Evolutionary conservation across 2,113 vertebrate species (phyloP), one percentile per base, ranked within the genome.

Genomic region (Dryoscopus gambensis): DNA sequence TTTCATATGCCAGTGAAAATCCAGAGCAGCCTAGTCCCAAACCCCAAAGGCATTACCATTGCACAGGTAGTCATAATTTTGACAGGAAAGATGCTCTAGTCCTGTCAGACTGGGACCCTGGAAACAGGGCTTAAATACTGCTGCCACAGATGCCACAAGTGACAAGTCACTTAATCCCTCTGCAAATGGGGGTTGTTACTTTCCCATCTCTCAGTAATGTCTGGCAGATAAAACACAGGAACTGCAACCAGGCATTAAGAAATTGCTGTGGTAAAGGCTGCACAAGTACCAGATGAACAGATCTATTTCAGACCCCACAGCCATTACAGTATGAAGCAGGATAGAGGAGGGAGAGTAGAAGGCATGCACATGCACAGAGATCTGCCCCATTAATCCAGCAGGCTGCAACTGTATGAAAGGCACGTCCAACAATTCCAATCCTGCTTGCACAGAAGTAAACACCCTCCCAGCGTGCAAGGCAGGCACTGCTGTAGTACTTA

Each of bases 391-490:
- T 79, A 92, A 85, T 85, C 67, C 92, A 93, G 79, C 78, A 92
- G 94, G 90, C 82, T 90, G 69, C 78, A 85, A 81, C 71, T 87
- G 87, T 84, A 87, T 78, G 78, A 78, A 92, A 94, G 75, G 56
- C 85, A 92, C 4, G 13, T 92, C 94, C 71, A 84, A 42, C 63
- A 39, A 46, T 83, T 84, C 86, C 71, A 30, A 19, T 78, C 86
- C 40, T 83, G 63, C 79, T 88, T 69, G 64, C 0, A 0, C 63
- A 65, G 85, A 86, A 85, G 31, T 35, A 33, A 91, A 59, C 74
- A 73, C 22, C 85, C 50, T 90, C 62, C 46, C 49, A 33, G 59
- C 2, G 0, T 6, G 31, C 53, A 42, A 46, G 46, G 46, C 25
- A 95, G 35, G 62, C 63, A 52, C 22, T 44, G 78, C 84, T 74